Conservation (phyloP, 2,888 invertebrate genomes). For the Chaetogeoica ovagalla region DNA sequence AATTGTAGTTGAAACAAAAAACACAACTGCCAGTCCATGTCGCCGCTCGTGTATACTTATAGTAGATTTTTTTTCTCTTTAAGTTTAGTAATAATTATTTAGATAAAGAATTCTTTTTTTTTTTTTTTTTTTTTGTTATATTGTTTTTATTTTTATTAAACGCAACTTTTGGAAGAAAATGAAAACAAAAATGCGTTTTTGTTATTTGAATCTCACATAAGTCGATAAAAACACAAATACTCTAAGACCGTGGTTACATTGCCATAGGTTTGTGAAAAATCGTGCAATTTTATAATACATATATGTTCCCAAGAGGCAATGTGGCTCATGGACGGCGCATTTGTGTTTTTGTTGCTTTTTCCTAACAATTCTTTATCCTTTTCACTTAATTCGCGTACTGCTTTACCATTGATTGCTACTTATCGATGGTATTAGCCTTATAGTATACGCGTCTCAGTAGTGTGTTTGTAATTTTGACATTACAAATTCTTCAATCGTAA, state of each 20-base stretch:
- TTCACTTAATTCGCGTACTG: background rate
- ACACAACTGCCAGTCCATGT: conserved; percentile 53
- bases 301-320: conserved; percentile 54
- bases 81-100: conserved; percentile 52
- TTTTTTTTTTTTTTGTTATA: conserved; percentile 45
- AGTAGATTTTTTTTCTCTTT: conserved; percentile 35
- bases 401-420: background rate
- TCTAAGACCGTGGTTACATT: conserved; percentile 55
- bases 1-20: conserved; percentile 46
- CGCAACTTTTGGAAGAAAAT: conserved; percentile 53
- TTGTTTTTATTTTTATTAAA: conserved; percentile 52
- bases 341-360: conserved; percentile 55
- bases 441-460: background rate
- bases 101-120: conserved; percentile 44
- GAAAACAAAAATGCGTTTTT: conserved; percentile 50
- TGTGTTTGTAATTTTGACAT: no score
- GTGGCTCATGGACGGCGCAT: conserved; percentile 56
- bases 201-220: conserved; percentile 43
- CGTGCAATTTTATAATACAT: conserved; percentile 14
- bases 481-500: no score
- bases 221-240: conserved; percentile 55
- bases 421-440: background rate
- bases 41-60: conserved; percentile 43
- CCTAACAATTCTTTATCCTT: conserved; percentile 46
- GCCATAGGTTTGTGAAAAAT: conserved; percentile 53